Evolutionary conservation across 2,797 vertebrate genomes (phyloP).

Genomic region (Myotis daubentonii): DNA sequence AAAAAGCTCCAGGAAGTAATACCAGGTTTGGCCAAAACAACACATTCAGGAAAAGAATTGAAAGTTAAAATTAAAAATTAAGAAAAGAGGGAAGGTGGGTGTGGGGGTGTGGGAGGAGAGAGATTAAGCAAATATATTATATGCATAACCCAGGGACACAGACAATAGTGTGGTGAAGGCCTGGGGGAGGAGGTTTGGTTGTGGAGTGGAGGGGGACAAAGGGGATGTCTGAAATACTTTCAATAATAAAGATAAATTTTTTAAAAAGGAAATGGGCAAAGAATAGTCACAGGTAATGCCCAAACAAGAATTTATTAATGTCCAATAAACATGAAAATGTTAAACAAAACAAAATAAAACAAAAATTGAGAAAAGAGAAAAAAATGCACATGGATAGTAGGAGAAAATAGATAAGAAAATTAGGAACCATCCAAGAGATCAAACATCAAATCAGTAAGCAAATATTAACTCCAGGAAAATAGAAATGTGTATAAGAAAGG

Average conservation of each 20-base stretch:
- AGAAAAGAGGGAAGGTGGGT: not conserved
- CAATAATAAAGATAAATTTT: no score
- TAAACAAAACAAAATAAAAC: no score
- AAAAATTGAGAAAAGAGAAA: not conserved
- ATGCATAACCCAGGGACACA: no score
- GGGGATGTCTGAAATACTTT: no score
- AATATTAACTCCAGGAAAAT: not conserved
- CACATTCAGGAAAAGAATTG: not conserved
- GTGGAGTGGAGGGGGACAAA: no score
- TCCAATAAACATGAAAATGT: not conserved
- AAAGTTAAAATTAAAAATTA: conserved; percentile 10
- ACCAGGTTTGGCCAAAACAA: not conserved
- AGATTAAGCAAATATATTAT: no score
- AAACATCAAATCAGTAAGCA: not conserved
- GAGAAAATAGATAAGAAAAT: not conserved
- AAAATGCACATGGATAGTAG: not conserved
- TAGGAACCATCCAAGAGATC: not conserved
- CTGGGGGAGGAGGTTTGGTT: no score
- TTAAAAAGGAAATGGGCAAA: not conserved
- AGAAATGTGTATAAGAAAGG: not conserved
- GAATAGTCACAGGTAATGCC: not conserved
- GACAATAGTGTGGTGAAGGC: no score
- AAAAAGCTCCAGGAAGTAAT: conserved; percentile 4
- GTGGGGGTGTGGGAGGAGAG: no score
- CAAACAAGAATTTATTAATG: not conserved